phyloP scores from a whole-genome alignment of 1,140 invertebrate genomes.

The Sitophilus oryzae region DNA sequence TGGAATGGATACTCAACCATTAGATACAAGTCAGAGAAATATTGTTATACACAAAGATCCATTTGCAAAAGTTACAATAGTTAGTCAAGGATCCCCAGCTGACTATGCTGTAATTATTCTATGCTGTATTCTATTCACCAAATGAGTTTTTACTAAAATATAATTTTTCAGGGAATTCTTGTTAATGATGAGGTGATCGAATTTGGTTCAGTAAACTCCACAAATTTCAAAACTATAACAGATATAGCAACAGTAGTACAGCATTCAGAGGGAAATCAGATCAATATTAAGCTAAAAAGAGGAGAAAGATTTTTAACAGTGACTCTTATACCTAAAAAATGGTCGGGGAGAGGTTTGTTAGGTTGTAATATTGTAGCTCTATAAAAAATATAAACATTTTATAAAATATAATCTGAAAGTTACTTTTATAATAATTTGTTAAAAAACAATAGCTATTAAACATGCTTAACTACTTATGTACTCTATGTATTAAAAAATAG shows the following conservation, averaged over 20 bases:
- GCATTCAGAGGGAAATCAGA: conserved; percentile 60
- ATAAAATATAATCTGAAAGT: neutral
- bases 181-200: conserved; percentile 68
- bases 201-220: conserved; percentile 75
- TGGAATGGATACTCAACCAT: conserved; percentile 39
- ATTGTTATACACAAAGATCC: conserved; percentile 39
- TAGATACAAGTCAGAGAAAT: conserved; percentile 37
- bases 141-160: neutral
- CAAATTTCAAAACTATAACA: conserved; percentile 65
- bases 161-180: conserved; percentile 54
- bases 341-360: conserved; percentile 67
- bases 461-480: too few species aligned
- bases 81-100: conserved; percentile 74
- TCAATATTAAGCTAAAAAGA: conserved; percentile 59
- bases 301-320: conserved; percentile 49
- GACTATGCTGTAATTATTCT: conserved; percentile 49
- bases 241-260: conserved; percentile 67
- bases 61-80: conserved; percentile 68
- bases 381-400: conserved; percentile 5
- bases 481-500: too few species aligned
- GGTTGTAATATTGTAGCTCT: conserved; percentile 60
- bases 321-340: conserved; percentile 60
- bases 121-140: conserved; percentile 45
- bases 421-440: neutral
- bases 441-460: conserved; percentile 2